phyloP scores from a whole-genome alignment of 64 coral and sea anemone species.

The Montipora foliosa region DNA sequence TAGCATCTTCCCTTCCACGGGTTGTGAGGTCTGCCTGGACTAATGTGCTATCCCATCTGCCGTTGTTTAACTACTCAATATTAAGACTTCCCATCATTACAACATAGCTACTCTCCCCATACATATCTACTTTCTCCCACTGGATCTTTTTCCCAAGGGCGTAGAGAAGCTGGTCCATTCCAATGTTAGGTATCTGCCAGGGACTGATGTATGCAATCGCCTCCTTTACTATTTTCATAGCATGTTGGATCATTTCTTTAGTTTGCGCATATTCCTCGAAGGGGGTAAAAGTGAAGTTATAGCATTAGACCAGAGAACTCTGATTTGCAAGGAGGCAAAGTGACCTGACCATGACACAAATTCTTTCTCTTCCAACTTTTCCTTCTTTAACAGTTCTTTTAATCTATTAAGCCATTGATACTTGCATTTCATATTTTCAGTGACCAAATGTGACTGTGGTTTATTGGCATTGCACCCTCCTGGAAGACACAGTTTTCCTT shows the following conservation, averaged over 20 bases:
- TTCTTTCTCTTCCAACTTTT: conserved; percentile 48
- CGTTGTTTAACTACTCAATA: too few species aligned
- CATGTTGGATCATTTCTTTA: conserved; percentile 29
- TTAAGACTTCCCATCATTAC: too few species aligned
- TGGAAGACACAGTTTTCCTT: too few species aligned
- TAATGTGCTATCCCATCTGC: background rate
- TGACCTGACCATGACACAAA: conserved; percentile 9
- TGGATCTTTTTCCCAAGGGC: conserved; percentile 23
- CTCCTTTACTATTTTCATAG: conserved; percentile 8
- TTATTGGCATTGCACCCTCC: background rate
- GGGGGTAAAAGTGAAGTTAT: conserved; percentile 17
- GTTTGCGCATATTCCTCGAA: conserved; percentile 26
- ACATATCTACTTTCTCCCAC: background rate
- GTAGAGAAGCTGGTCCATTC: background rate
- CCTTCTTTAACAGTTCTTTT: conserved; percentile 9
- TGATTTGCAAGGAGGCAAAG: background rate
- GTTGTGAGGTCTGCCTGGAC: conserved; percentile 40
- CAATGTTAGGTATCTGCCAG: conserved; percentile 13
- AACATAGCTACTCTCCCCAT: conserved; percentile 6
- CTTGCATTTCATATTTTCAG: conserved; percentile 41
- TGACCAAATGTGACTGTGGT: conserved; percentile 13
- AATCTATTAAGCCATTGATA: conserved; percentile 26
- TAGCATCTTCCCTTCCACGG: conserved; percentile 36
- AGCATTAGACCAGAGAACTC: background rate
- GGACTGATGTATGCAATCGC: background rate